Base-by-base conservation (phyloP, 2,113 vertebrate genomes). In the Donacobius atricapilla region DNA sequence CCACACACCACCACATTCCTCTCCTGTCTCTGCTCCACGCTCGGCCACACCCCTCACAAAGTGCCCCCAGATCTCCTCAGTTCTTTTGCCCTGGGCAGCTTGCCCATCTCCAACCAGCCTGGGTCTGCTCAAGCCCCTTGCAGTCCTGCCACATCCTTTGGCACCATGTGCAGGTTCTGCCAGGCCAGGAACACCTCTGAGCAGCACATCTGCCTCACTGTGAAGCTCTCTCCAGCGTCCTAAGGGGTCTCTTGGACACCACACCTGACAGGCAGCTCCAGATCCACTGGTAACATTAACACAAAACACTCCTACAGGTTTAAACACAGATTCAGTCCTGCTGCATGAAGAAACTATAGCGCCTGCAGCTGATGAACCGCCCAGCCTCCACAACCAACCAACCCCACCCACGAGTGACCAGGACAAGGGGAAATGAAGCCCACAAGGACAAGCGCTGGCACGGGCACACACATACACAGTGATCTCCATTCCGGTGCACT, bases 401-500 rank as follows among this genome's bases (percentile, higher is more conserved):
- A 10, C n/a, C 54, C 13, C 42, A 39, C 25, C 24, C 73, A 20
- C 0, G 10, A 85, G 76, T 27, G 28, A 24, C n/a, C 35, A 13
- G 63, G 90, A 57, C 68, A 50, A 40, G 60, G 61, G 56, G 58
- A 21, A 7, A 8, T 53, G 83, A 16, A 14, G 81, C 11, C 31
- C 39, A 14, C 0, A 0, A 2, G 57, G 69, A 70, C 53, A 44
- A 54, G 76, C 30, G 5, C 33, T 13, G 50, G 51, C 71, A 11
- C 17, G 3, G 40, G 76, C 56, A 25, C 28, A 40, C 57, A 98
- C 99, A 54, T 97, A 99, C 99, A 99, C 98, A 1, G 98, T 98
- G 94, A 99, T 98, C 44, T 99, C 98, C 71, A 98, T 95, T 48
- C 94, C 78, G 4, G 96, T 94, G 91, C 99, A 99, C 60, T 98